A percentile compares a stretch with the other conserved stretches of the same genome.
Evolutionary conservation across 2,113 vertebrate genomes (phyloP).

Genomic region (Lasiurus cinereus): DNA sequence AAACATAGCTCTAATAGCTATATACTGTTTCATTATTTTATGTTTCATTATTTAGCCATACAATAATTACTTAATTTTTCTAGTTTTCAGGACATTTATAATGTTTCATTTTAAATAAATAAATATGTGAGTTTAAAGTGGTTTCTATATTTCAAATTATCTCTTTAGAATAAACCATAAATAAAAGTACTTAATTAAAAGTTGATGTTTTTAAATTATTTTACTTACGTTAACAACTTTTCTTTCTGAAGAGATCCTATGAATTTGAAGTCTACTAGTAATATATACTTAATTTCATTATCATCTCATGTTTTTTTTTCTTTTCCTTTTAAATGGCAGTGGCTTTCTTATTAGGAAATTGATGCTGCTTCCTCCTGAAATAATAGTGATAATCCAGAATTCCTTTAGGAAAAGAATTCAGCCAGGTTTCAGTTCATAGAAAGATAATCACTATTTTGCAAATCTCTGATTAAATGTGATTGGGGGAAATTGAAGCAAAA

Average conservation of each 20-base stretch:
- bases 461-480: neutral
- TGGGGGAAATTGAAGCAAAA: constrained; percentile 17
- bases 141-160: constrained; percentile 20
- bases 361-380: constrained; percentile 17
- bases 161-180: constrained; percentile 1
- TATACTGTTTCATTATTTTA: constrained; percentile 1
- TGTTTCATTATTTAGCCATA: neutral
- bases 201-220: constrained; percentile 2
- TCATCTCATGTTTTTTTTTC: neutral
- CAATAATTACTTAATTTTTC: constrained; percentile 14
- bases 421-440: constrained; percentile 40
- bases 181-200: neutral
- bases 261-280: constrained; percentile 35
- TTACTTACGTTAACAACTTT: neutral
- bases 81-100: neutral
- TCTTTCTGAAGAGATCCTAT: neutral
- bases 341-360: constrained; percentile 40
- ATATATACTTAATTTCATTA: neutral
- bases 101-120: neutral
- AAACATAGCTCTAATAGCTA: neutral
- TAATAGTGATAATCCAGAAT: constrained; percentile 34
- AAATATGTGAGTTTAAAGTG: neutral
- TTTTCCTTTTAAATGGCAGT: neutral
- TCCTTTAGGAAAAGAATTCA: constrained; percentile 32
- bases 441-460: constrained; percentile 46